Conservation (phyloP, 1,140 invertebrate genomes). For the Cotesia vestalis region DNA sequence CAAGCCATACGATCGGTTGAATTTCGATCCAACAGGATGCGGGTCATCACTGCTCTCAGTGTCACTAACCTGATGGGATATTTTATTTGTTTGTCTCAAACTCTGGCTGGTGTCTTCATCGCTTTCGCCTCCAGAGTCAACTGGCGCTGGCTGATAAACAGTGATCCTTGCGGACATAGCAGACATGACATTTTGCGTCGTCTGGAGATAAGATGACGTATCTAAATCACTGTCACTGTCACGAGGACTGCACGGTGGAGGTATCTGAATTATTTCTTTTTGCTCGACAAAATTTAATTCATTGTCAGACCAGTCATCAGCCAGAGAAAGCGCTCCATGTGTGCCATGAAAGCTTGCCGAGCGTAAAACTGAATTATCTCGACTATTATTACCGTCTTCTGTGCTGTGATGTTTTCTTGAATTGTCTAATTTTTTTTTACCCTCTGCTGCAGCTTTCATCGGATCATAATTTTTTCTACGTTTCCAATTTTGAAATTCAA, state of each 20-base stretch:
- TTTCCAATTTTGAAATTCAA: constrained; percentile 92
- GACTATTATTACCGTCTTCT: constrained; percentile 52
- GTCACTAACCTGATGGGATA: constrained; percentile 46
- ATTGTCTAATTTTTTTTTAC: constrained; percentile 69
- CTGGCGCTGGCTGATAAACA: constrained; percentile 50
- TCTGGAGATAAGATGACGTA: constrained; percentile 53
- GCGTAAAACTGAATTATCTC: constrained; percentile 63
- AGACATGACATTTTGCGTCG: constrained; percentile 69
- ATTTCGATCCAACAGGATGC: constrained; percentile 64
- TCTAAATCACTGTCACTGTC: constrained; percentile 55
- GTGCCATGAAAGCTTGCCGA: constrained; percentile 69
- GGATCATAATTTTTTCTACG: constrained; percentile 90
- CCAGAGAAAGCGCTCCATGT: constrained; percentile 52
- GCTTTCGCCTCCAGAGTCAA: constrained; percentile 54
- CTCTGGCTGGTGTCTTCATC: constrained; percentile 57
- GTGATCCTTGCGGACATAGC: constrained; percentile 69
- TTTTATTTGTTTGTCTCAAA: constrained; percentile 47
- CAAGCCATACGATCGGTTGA: constrained; percentile 66
- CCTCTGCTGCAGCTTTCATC: constrained; percentile 85
- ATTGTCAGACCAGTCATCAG: constrained; percentile 54
- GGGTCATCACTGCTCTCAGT: constrained; percentile 54
- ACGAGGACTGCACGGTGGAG: constrained; percentile 51
- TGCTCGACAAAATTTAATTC: constrained; percentile 48
- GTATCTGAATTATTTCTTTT: constrained; percentile 48
- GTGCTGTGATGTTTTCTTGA: constrained; percentile 58